Evolutionary conservation across 2,797 vertebrate genomes (phyloP).

Genomic region (Artibeus lituratus): DNA sequence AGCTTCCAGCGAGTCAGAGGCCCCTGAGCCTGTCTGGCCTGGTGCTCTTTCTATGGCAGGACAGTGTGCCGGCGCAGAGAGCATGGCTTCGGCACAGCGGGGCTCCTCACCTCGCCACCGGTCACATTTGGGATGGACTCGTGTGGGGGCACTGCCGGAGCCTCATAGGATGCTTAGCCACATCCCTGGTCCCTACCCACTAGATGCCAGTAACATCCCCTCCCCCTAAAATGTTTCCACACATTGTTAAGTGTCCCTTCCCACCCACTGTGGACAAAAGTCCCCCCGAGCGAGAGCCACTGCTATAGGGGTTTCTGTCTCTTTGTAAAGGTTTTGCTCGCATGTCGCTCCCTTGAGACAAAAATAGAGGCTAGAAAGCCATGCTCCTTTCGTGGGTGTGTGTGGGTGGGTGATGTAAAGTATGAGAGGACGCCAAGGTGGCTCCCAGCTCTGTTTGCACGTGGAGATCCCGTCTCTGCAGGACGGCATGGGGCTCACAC

Average conservation of each 20-base stretch:
- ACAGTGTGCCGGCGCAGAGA: neutral
- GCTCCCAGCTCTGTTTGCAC: neutral
- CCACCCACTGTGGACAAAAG: neutral
- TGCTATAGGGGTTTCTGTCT: neutral
- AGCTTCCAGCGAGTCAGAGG: neutral
- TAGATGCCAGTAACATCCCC: neutral
- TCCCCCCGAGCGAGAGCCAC: neutral
- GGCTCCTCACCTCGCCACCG: fast-evolving
- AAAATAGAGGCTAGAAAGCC: neutral
- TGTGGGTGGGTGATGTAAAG: neutral
- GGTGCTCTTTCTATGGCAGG: fast-evolving
- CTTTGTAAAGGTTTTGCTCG: neutral
- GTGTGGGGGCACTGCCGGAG: neutral
- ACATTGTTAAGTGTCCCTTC: neutral
- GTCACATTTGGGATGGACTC: neutral
- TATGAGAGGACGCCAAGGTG: neutral
- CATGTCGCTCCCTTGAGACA: no score
- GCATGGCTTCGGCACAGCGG: fast-evolving
- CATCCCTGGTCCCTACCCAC: fast-evolving
- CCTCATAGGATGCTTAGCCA: neutral
- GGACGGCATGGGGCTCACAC: neutral
- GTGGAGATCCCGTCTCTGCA: neutral
- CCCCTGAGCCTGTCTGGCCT: neutral
- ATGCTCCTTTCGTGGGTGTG: neutral
- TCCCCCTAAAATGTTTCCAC: neutral